Conservation (phyloP, 2,888 invertebrate genomes). For the Protonemura montana region DNA sequence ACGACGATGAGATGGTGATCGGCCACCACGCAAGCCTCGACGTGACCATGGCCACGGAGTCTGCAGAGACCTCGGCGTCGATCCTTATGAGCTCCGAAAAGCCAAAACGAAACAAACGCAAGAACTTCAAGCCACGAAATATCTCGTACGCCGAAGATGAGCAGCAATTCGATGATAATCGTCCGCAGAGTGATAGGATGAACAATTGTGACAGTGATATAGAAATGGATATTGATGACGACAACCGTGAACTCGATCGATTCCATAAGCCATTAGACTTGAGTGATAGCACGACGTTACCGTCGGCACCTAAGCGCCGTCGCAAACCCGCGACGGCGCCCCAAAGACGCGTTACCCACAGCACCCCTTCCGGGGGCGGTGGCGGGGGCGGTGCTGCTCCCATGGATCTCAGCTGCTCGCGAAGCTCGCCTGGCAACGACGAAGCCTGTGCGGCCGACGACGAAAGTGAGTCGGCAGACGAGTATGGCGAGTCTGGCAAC, state of each 20-base stretch:
- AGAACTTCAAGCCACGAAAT: conserved; percentile 81
- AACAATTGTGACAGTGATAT: conserved; percentile 53
- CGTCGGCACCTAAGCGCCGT: conserved; percentile 54
- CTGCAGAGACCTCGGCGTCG: conserved; percentile 18
- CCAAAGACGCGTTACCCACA: conserved; percentile 54
- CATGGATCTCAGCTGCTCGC: conserved; percentile 40
- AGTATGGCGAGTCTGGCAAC: conserved; percentile 22
- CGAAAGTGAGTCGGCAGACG: conserved; percentile 34
- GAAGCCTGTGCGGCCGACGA: conserved; percentile 32
- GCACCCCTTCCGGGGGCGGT: conserved; percentile 61
- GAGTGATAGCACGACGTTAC: conserved; percentile 43
- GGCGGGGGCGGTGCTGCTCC: conserved; percentile 58
- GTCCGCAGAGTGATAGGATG: conserved; percentile 48
- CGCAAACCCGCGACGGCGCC: conserved; percentile 60
- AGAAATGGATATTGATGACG: conserved; percentile 48
- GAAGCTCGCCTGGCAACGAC: conserved; percentile 30
- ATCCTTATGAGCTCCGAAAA: neutral
- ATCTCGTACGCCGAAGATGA: conserved; percentile 61
- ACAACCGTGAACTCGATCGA: conserved; percentile 34
- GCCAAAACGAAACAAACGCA: conserved; percentile 77
- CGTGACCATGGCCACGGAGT: conserved; percentile 34
- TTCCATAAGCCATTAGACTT: conserved; percentile 47
- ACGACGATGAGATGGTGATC: conserved; percentile 39
- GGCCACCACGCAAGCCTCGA: conserved; percentile 41
- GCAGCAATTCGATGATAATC: conserved; percentile 40